Conservation (phyloP, 2,113 vertebrate genomes). For the Nothobranchius furzeri region DNA sequence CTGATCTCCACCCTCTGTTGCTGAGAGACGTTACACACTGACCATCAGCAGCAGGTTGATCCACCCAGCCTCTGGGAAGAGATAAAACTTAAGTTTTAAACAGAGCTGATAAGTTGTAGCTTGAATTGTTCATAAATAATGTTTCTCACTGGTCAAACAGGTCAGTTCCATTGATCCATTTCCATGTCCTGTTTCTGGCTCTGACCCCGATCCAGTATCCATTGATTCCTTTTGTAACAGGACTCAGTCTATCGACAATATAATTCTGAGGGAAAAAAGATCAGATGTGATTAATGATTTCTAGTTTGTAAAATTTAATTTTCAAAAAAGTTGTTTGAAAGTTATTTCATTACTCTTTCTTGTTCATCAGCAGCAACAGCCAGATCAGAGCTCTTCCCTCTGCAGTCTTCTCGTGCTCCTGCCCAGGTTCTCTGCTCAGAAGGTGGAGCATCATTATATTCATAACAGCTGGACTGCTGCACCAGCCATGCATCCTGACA, state of each 20-base stretch:
- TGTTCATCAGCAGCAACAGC: background rate
- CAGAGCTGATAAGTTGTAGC: background rate
- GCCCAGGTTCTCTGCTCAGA: accelerated
- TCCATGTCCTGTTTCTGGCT: conserved; percentile 21
- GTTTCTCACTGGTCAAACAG: conserved; percentile 3
- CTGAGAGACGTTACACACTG: background rate
- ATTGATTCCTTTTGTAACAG: accelerated
- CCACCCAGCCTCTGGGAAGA: conserved; percentile 15
- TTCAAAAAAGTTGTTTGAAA: background rate
- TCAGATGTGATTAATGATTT: background rate
- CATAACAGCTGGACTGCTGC: background rate
- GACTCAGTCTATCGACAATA: accelerated
- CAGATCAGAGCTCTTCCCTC: conserved; percentile 7
- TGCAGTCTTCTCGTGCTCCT: background rate
- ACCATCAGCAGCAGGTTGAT: background rate
- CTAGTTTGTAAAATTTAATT: too few species aligned
- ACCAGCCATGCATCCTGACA: accelerated
- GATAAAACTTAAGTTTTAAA: background rate
- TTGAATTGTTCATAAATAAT: background rate
- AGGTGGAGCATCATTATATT: accelerated
- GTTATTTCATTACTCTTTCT: background rate
- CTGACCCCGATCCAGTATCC: conserved; percentile 47
- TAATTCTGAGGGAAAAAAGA: background rate
- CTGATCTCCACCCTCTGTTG: background rate
- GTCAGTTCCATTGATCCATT: conserved; percentile 30